Base-by-base conservation (phyloP, 35 echinoderm and acorn worm genomes). In the Strongylocentrotus purpuratus region DNA sequence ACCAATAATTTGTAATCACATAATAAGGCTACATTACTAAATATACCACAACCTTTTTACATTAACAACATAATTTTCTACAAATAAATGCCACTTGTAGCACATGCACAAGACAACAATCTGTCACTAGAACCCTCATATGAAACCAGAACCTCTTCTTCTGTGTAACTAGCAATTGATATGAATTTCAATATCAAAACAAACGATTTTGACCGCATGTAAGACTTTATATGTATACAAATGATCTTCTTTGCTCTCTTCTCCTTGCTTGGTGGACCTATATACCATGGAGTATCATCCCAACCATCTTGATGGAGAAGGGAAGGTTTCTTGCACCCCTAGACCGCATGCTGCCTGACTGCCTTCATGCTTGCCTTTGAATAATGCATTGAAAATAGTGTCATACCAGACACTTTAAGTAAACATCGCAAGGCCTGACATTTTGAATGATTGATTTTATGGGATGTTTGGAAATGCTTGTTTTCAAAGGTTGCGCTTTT, bases 391-490 rank as follows among this genome's bases (percentile, higher is more conserved):
- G 35, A 15, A 89, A 89, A 89, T 46, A 89, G 87, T 89, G 87
- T 89, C 33, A 46, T 15, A 89, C 87, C 87, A 89, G 87, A 45
- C 87, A 89, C 87, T 46, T 18, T 18, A 46, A 28, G 87, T 41
- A 89, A 89, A 89, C 87, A 89, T 46, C 31, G n/a, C 87, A 33
- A 89, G 33, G 20, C 87, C 32, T 89, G 87, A 89, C 87, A 89
- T 89, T 89, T 89, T 89, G 33, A 45, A 89, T 35, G 87, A 89
- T 89, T 89, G 87, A 89, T 89, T 89, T 89, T 89, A 89, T 89
- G 32, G 87, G 87, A 33, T 89, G 87, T 89, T 89, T 89, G 87
- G 87, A 89, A 89, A 89, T 89, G 87, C 87, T 46, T 89, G 32
- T 32, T 89, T 89, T 45, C 33, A 33, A 9, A 89, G 45, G 45